Base-by-base conservation (phyloP, 2,888 invertebrate species). In the Hypomecis atomaria region DNA sequence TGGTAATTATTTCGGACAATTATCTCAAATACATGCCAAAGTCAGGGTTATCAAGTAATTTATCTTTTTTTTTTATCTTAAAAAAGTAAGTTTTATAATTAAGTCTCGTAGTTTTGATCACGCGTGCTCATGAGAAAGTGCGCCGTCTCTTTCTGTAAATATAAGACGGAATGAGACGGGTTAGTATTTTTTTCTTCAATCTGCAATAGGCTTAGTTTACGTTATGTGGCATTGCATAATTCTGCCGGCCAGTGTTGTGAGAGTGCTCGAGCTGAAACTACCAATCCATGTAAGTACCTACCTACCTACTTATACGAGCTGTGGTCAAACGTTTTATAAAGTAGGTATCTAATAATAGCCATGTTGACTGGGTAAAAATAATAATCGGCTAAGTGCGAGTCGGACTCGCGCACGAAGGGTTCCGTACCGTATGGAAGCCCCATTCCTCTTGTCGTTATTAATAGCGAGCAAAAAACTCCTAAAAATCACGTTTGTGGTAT, bases 31-130 rank as follows among this genome's bases (percentile, higher is more conserved):
- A n/a, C 38, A 50, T 45, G 53, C 59, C 63, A 70, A 64, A 70
- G 67, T 67, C 66, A 66, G 66, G 71, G 72, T 70, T 74, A 72
- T 72, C 72, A 60, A 45, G 3, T 5, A 38, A 61, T 66, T 49
- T 60, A 66, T 69, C 62, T 62, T 61, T 36, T 34, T n/a, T 13
- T 54, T 58, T 59, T 48, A 56, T 56, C 53, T 54, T 43, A 61
- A 55, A 43, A 36, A 43, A 40, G 42, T 60, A 38, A 52, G 6
- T 47, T 34, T 34, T 1, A 7, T 57, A 50, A 55, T 66, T 45
- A 43, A 13, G 11, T 47, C 44, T 48, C 13, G 44, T 50, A 63
- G 44, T 42, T 56, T 50, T 33, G 40, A 40, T 52, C 38, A 33
- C 23, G n/a, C 33, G 42, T 36, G 10, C 58, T 53, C 49, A 55